Evolutionary conservation across 2,888 invertebrate species (phyloP).

Genomic region (Oeneis ivallda): DNA sequence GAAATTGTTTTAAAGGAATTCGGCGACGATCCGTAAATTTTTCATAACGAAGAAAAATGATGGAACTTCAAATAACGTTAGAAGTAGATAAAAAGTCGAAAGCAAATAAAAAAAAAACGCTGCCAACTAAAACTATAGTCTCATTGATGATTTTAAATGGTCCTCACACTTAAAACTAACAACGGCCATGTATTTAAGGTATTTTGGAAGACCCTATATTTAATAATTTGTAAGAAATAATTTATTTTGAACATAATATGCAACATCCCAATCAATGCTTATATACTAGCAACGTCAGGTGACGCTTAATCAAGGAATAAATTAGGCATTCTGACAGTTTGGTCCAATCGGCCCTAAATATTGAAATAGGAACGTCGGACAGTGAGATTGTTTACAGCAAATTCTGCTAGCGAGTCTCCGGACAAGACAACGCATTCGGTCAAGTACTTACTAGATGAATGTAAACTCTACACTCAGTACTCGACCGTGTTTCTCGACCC

Average conservation of each 20-base stretch:
- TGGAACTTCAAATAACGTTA: conserved; percentile 2
- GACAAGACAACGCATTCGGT: conserved; percentile 4
- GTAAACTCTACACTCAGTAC: neutral
- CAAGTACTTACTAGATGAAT: conserved; percentile 6
- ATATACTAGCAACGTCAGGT: too few species aligned
- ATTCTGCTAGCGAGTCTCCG: neutral
- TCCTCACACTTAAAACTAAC: too few species aligned
- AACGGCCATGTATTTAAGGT: too few species aligned
- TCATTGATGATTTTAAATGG: too few species aligned
- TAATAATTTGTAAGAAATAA: too few species aligned
- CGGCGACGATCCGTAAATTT: conserved; percentile 27
- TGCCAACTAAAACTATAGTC: too few species aligned
- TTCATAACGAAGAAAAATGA: conserved; percentile 1
- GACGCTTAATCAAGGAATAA: too few species aligned
- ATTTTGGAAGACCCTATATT: too few species aligned
- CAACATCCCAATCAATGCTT: too few species aligned
- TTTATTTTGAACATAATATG: too few species aligned
- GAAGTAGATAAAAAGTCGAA: neutral
- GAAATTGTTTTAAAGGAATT: conserved; percentile 37
- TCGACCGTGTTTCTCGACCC: conserved; percentile 6
- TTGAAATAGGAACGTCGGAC: neutral
- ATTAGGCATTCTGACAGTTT: too few species aligned
- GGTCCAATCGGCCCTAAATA: too few species aligned
- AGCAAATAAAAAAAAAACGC: neutral
- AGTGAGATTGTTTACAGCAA: neutral